Evolutionary conservation across 2,888 invertebrate genomes (phyloP), one percentile per base, ranked within the genome.

Genomic region (Geotrupes spiniger): DNA sequence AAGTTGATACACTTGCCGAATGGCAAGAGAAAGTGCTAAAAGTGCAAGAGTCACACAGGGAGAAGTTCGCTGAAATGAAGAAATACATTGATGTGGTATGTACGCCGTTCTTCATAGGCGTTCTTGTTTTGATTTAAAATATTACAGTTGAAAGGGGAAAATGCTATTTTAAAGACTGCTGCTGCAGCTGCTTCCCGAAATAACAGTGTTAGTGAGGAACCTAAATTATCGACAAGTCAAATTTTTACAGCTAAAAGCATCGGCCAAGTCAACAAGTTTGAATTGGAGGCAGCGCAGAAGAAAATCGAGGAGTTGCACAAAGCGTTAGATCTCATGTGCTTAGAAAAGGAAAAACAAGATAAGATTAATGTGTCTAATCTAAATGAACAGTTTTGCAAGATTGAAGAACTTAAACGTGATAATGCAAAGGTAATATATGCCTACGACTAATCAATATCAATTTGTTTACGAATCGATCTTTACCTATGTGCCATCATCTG

Each of bases 1-100:
- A 85, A 66, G 82, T 83, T 56, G 71, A 78, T 25, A 74, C 78
- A 38, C 76, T 87, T 28, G 75, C 78, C 0, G 75, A 74, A 0
- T 85, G 84, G 72, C 83, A 84, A 58, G 80, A 83, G 31, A 83
- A 84, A 52, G 81, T 85, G 60, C 71, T 80, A 63, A 77, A 76
- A 55, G 80, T 83, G 0, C 82, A 84, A 50, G 72, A 76, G 36
- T 64, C 77, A 54, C 83, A 86, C 49, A 83, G 81, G 59, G 76
- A 78, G 56, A 86, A 85, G 69, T 84, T 85, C 68, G 74, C 77
- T 9, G 82, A 85, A 66, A 84, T 83, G 0, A 82, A 78, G 58
- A 76, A 75, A 6, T 53, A 53, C 31, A 52, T 57, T 27, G 43
- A 42, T 17, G 37, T 49, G 39, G 56, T 58, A 49, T 54, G 76